Percentiles rank a stretch among this genome's conserved stretches.
Conservation (phyloP, 2,888 invertebrate genomes). For the Gari tellinella region DNA sequence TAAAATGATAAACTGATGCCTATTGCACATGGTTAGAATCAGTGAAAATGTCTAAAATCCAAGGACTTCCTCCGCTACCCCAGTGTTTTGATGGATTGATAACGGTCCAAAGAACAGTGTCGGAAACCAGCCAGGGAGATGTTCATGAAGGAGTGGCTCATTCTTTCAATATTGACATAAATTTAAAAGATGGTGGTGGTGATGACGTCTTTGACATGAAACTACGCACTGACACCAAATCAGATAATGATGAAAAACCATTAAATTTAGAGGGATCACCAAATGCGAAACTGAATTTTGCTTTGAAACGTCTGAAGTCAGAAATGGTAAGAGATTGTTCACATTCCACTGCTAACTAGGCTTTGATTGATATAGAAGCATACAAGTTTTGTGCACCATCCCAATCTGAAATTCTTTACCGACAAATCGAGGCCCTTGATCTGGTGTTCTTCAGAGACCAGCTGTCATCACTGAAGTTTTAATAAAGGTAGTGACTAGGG, state of each 20-base stretch:
- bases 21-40: too few relatives aligned
- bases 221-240: slow-evolving; percentile 4
- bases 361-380: too few relatives aligned
- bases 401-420: too few relatives aligned
- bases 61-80: slow-evolving; percentile 71
- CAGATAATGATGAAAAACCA: not conserved
- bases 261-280: slow-evolving; percentile 26
- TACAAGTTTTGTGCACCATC: too few relatives aligned
- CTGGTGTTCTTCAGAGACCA: too few relatives aligned
- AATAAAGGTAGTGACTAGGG: too few relatives aligned
- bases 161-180: slow-evolving; percentile 29
- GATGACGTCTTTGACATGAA: slow-evolving; percentile 9
- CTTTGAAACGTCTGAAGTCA: slow-evolving; percentile 59
- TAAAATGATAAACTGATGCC: too few relatives aligned
- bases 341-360: too few relatives aligned
- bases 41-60: slow-evolving; percentile 60
- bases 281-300: slow-evolving; percentile 55
- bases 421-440: too few relatives aligned
- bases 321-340: slow-evolving; percentile 68
- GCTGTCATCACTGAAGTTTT: too few relatives aligned
- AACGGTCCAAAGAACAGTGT: slow-evolving; percentile 49
- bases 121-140: slow-evolving; percentile 48
- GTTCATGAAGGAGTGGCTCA: slow-evolving; percentile 40
- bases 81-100: slow-evolving; percentile 66
- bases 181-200: slow-evolving; percentile 8